Evolutionary conservation across 30 jellyfish, hydroid and myxozoan genomes (phyloP).

Genomic region (Rhopilema esculentum): DNA sequence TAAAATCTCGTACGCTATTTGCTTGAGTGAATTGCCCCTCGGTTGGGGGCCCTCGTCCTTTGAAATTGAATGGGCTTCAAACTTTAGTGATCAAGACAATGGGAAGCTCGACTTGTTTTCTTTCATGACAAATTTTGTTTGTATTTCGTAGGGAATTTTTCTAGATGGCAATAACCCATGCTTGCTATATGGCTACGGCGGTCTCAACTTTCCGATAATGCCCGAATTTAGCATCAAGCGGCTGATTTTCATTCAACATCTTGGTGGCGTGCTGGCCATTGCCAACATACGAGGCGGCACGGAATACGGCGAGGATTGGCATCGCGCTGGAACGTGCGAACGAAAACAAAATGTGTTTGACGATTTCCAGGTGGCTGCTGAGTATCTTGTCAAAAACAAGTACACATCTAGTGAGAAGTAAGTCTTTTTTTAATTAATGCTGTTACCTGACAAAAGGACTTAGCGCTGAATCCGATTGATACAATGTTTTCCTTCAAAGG

Average conservation of each 20-base stretch:
- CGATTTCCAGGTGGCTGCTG: slow-evolving; percentile 97
- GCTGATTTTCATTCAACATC: slow-evolving; percentile 76
- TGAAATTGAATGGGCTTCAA: too few species aligned
- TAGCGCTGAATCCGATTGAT: too few species aligned
- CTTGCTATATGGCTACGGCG: slow-evolving; percentile 95
- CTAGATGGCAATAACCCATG: slow-evolving; percentile 94
- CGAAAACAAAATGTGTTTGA: slow-evolving; percentile 91
- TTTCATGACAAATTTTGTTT: not conserved
- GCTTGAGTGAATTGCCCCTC: too few species aligned
- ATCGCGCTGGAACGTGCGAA: slow-evolving; percentile 79
- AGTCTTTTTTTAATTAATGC: slow-evolving; percentile 6
- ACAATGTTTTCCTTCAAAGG: too few species aligned
- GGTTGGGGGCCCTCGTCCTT: too few species aligned
- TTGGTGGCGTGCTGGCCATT: slow-evolving; percentile 88
- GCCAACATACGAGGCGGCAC: slow-evolving; percentile 99
- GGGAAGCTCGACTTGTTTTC: too few species aligned
- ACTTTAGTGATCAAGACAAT: too few species aligned
- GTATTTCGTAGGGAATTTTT: slow-evolving; percentile 64
- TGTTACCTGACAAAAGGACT: not conserved
- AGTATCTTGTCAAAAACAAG: slow-evolving; percentile 74
- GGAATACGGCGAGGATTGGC: slow-evolving; percentile 99
- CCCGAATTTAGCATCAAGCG: slow-evolving; percentile 86
- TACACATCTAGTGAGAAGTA: slow-evolving; percentile 81
- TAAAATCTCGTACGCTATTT: too few species aligned
- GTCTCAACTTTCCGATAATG: slow-evolving; percentile 86